Base-by-base conservation (phyloP, 2,797 vertebrate species). In the Lutjanus campechanus region DNA sequence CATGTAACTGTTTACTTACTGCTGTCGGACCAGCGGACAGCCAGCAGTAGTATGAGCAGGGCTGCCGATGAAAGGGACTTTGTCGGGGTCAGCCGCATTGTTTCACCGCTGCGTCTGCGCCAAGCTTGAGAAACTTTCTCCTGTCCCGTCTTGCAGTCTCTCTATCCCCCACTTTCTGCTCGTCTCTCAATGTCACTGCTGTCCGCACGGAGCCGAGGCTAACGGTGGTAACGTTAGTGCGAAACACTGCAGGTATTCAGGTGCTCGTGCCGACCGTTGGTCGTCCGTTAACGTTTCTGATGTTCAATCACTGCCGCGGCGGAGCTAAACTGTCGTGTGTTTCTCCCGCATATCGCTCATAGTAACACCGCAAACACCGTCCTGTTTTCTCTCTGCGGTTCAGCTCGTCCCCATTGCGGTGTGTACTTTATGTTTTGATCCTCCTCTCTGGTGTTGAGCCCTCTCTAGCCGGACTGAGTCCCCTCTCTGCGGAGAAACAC, bases 1-100 rank as follows among this genome's bases (percentile, higher is more conserved):
- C 92, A 90, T 81, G 76, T 36, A 12, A 88, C 6, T 87, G 89
- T 92, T 89, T 91, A 96, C 96, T 96, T 87, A 96, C 96, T 82
- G 90, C 91, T 78, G 68, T 91, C 61, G 80, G 93, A 93, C 82
- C 91, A 91, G 87, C 85, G 88, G 82, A 82, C 89, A 0, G 81
- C 65, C 85, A 96, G 91, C 85, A 96, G 87, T 85, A 96, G 87
- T 68, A 95, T 69, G 64, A 96, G 90, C 84, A 95, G 83, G 20
- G 86, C 89, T 67, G 90, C 88, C 85, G 86, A 85, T 25, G 81
- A 70, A 20, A 94, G 84, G 36, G 85, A 88, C 90, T 85, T 77
- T 17, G 88, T 81, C 82, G 75, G 89, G 90, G 82, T 92, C 88
- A 91, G 82, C 86, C 89, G 88, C 96, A 96, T 96, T 91, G 90